phyloP scores from a whole-genome alignment of 2,797 vertebrate genomes.

The Chelonia mydas region DNA sequence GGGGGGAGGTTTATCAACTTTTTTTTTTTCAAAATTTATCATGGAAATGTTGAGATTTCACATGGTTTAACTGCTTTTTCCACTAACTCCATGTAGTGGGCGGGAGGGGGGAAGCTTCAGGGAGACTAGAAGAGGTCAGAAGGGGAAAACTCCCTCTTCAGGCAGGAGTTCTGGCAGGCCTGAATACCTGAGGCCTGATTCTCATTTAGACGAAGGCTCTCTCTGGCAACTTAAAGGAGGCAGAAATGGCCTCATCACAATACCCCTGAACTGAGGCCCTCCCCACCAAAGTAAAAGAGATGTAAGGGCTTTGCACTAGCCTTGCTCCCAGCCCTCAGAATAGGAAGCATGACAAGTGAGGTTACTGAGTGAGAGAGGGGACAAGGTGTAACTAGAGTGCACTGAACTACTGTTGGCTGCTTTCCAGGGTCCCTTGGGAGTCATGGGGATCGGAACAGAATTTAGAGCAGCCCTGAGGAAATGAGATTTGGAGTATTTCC shows the following conservation, averaged over 20 bases:
- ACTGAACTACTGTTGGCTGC: neutral
- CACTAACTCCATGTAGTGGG: neutral
- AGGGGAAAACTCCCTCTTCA: neutral
- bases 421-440: neutral
- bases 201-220: neutral
- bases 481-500: neutral
- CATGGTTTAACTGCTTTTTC: too few species aligned
- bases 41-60: too few species aligned
- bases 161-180: neutral
- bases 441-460: neutral
- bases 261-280: neutral
- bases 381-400: neutral
- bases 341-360: neutral
- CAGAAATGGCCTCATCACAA: neutral
- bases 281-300: neutral
- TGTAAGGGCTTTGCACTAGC: neutral
- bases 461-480: constrained; percentile 25
- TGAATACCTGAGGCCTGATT: neutral
- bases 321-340: neutral
- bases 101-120: neutral
- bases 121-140: neutral
- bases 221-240: neutral
- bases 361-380: neutral
- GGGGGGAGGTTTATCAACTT: too few species aligned
- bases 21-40: too few species aligned